Base-by-base conservation (phyloP, 2,113 vertebrate genomes). In the Callionymus lyra region DNA sequence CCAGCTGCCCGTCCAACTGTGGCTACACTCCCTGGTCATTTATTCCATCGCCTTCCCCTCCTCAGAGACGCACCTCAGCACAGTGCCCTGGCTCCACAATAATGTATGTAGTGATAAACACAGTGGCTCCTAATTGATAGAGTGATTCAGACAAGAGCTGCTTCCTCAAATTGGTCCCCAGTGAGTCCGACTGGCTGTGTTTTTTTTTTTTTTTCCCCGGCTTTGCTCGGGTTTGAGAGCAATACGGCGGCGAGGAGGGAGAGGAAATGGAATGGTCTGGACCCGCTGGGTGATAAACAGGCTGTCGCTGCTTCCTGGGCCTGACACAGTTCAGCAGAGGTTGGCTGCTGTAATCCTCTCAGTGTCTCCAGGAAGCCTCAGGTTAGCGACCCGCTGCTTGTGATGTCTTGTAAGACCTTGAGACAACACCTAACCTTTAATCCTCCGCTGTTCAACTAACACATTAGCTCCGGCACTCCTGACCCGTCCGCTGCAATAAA, bases 81-180 rank as follows among this genome's bases (percentile, higher is more conserved):
- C 87, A 70, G 64, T 76, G 77, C 87, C 89, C 90, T 86, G 87
- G 86, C 86, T 87, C 87, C 80, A 80, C 87, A 88, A 87, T 94
- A 93, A 95, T 93, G 90, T 87, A 91, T 87, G 88, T 91, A 88
- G 90, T 92, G 91, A 93, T 90, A 89, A 92, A 91, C 90, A 92
- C 89, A 89, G 87, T 85, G 86, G 83, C 89, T 84, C 85, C 89
- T 95, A 93, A 97, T 94, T 96, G 91, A 94, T 91, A 90, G 90
- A 90, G 90, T 91, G 92, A 92, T 90, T 89, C 89, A 89, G 82
- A 87, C 89, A 85, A 88, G 89, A 83, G 84, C 87, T 86, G 82
- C 87, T 86, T 84, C 83, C 85, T 88, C 88, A 94, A 96, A 97
- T 93, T 93, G 90, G 87, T 91, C 92, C 88, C 91, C 83, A 69